Percentiles rank a stretch among this genome's conserved stretches.
Evolutionary conservation across 1,140 invertebrate genomes (phyloP).

Genomic region (Lucilia sericata): DNA sequence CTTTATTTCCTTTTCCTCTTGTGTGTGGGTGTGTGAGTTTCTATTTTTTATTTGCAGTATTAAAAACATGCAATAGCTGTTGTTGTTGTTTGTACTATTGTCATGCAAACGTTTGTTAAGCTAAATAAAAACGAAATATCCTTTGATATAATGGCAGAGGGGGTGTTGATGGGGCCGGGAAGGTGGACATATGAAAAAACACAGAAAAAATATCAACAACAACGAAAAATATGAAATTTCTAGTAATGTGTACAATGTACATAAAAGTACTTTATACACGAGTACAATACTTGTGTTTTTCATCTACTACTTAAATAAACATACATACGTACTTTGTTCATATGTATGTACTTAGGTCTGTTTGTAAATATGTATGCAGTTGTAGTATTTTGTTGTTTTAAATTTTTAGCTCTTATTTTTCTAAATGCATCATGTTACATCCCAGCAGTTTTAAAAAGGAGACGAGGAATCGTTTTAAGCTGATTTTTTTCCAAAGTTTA

Average conservation of each 20-base stretch:
- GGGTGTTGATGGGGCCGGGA: not conserved
- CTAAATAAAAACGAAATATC: not conserved
- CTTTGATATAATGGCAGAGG: not conserved
- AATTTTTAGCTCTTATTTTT: not conserved
- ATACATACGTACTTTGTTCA: no score
- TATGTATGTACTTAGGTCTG: no score
- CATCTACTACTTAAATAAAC: no score
- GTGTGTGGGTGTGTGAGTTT: no score
- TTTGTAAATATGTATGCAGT: no score
- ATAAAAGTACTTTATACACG: no score
- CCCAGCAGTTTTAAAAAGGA: no score
- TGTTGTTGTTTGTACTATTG: not conserved
- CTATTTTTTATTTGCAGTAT: not conserved
- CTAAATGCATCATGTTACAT: not conserved
- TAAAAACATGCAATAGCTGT: not conserved
- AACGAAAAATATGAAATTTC: not conserved
- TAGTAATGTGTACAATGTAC: no score
- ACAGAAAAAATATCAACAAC: not conserved
- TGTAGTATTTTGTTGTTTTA: no score
- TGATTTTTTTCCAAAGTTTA: no score
- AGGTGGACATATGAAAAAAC: not conserved
- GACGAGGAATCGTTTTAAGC: no score
- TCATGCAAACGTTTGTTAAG: not conserved
- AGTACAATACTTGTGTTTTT: no score
- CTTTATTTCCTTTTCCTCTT: not conserved